Conservation (phyloP, 1,140 invertebrate genomes). For the Diorhabda carinulata region DNA sequence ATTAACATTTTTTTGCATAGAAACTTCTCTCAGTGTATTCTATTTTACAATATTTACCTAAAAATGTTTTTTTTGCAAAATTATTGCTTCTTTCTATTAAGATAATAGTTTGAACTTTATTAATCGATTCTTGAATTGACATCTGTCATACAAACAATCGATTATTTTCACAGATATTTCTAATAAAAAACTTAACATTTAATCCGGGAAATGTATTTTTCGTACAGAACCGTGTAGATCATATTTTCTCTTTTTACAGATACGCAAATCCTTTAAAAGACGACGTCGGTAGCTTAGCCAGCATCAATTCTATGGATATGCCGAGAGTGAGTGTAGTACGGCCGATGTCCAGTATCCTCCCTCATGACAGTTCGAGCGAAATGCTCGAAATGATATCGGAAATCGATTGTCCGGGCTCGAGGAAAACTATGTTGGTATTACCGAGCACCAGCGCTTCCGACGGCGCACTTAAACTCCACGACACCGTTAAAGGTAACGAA, state of each 20-base stretch:
- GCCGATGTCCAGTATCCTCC: conserved; percentile 52
- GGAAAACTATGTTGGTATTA: conserved; percentile 44
- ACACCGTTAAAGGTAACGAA: conserved; percentile 32
- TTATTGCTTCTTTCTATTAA: too few species aligned
- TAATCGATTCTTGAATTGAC: too few species aligned
- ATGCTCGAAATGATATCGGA: conserved; percentile 62
- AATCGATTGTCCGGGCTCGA: conserved; percentile 46
- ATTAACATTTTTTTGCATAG: too few species aligned
- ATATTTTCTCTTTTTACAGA: conserved; percentile 39
- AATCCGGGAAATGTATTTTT: too few species aligned
- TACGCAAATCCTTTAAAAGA: conserved; percentile 62
- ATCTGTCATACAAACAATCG: too few species aligned
- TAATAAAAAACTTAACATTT: too few species aligned
- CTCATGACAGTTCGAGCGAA: conserved; percentile 51
- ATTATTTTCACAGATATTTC: too few species aligned
- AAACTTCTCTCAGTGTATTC: too few species aligned
- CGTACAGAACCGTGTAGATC: too few species aligned
- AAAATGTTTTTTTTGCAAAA: too few species aligned
- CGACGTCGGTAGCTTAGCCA: conserved; percentile 48
- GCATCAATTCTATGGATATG: conserved; percentile 44
- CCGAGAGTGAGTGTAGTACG: conserved; percentile 57
- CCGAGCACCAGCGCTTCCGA: conserved; percentile 43
- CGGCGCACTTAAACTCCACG: conserved; percentile 36
- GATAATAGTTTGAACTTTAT: too few species aligned
- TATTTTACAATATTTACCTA: too few species aligned